Evolutionary conservation across 37 sponge, comb jelly and placozoan species (phyloP), one percentile per base, ranked within the genome.

Genomic region (Agelas oroides): DNA sequence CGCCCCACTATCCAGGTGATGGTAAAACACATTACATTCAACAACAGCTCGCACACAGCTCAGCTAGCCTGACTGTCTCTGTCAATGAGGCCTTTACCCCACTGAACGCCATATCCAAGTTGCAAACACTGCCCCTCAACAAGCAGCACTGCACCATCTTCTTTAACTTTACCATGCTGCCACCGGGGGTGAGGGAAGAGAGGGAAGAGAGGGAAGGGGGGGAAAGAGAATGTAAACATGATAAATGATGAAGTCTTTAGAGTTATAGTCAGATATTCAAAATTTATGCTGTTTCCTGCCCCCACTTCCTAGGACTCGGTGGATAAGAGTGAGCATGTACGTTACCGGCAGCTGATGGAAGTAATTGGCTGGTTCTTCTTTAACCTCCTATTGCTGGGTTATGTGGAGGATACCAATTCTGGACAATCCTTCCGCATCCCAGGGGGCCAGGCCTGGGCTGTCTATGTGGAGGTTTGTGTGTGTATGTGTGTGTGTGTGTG

Each of bases 11-110:
- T 23, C 24, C 70, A 89, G 97, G 97, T 58, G 87, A 96, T 86
- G 97, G 97, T 13, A 96, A 96, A 78, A 91, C 97, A 1, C 97
- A 96, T 58, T 94, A 94, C 81, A 96, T 96, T 57, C 78, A 70
- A 40, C 54, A 86, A 52, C 89, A 94, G 70, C 59, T 94, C 36
- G 34, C 58, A 21, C 70, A 75, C n/a, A 53, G 80, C 33, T 31
- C 41, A 24, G 52, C 19, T 27, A 52, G 57, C 24, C 71, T 85
- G 46, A 89, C 84, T 25, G 89, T 96, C 60, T 84, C 95, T 23
- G 80, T 96, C 74, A 93, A 94, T 46, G 97, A 96, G 52, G 92
- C 94, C 11, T 96, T 96, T 74, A 89, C 81, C 83, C 84, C 84
- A 41, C 75, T 80, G 1, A 85, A 53, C 31, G 82, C 92, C 30